These are phyloP conservation scores for Teleiodes luculella DNA, from an alignment of 2,888 invertebrate species.

Conservation along the genomic window DNA sequence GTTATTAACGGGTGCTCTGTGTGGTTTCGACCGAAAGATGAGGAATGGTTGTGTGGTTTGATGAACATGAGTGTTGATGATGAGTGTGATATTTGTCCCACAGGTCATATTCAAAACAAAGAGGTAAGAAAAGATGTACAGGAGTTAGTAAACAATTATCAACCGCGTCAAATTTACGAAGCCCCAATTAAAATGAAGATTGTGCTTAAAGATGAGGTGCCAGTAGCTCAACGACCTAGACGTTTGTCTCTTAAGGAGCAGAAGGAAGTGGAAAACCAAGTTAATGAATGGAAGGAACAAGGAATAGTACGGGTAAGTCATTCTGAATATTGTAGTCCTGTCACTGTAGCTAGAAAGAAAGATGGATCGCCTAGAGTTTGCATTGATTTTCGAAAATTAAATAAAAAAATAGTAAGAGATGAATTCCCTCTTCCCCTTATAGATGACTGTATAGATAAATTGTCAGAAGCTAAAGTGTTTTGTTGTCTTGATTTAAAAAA, in stretches of 20 bases:
- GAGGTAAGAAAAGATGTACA: not conserved
- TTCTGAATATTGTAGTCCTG: constrained; percentile 24
- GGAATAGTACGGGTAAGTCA: constrained; percentile 20
- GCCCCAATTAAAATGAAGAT: constrained; percentile 25
- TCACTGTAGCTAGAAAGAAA: constrained; percentile 22
- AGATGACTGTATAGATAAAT: constrained; percentile 16
- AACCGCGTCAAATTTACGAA: constrained; percentile 17
- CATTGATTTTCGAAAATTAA: constrained; percentile 23
- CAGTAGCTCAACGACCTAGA: constrained; percentile 25
- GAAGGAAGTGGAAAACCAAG: constrained; percentile 20
- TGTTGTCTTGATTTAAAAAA: constrained; percentile 17
- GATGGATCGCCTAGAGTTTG: constrained; percentile 21
- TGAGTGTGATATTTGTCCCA: too few relatives aligned
- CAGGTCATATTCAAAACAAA: too few relatives aligned
- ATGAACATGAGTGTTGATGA: too few relatives aligned
- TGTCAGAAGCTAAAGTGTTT: constrained; percentile 7
- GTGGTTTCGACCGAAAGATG: too few relatives aligned
- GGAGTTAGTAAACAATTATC: constrained; percentile 5
- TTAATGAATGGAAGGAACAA: constrained; percentile 20
- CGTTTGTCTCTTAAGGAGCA: constrained; percentile 22
- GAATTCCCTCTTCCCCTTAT: constrained; percentile 20
- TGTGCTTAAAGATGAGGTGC: constrained; percentile 24
- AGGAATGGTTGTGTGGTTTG: too few relatives aligned
- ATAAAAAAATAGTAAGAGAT: constrained; percentile 24
- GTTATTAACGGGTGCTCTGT: too few relatives aligned